These are phyloP conservation scores for Macrosoma leucophasiata DNA, from an alignment of 2,888 invertebrate species.

Conservation along the genomic window DNA sequence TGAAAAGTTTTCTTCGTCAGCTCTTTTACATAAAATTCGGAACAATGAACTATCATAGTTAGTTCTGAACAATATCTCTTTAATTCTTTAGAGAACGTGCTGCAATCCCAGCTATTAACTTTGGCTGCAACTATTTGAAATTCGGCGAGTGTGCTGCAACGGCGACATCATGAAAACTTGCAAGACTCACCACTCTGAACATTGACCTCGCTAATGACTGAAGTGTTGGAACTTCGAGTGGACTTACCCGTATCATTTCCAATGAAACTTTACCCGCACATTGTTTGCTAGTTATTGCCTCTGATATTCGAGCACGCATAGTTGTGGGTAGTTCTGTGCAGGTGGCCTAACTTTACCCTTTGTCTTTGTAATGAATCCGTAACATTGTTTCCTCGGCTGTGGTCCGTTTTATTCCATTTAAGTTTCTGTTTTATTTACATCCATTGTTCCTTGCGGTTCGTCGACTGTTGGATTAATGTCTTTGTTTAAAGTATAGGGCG, in stretches of 20 bases:
- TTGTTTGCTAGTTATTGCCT: slow-evolving; percentile 23
- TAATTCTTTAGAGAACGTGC: too few relatives aligned
- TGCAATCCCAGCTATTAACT: slow-evolving; percentile 18
- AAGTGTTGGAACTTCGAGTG: slow-evolving; percentile 18
- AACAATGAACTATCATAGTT: too few relatives aligned
- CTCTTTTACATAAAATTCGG: too few relatives aligned
- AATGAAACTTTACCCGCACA: slow-evolving; percentile 18
- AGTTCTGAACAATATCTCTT: too few relatives aligned
- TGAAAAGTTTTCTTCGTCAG: too few relatives aligned
- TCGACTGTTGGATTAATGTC: slow-evolving; percentile 16
- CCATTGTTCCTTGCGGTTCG: slow-evolving; percentile 13
- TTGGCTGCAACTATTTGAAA: slow-evolving; percentile 25
- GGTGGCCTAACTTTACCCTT: slow-evolving; percentile 33
- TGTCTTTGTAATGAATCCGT: slow-evolving; percentile 31
- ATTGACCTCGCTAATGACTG: slow-evolving; percentile 24
- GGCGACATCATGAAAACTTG: slow-evolving; percentile 25
- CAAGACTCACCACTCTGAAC: slow-evolving; percentile 24
- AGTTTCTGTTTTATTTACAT: slow-evolving; percentile 22
- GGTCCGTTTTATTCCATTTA: slow-evolving; percentile 26
- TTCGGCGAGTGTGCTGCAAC: slow-evolving; percentile 23
- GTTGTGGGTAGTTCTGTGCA: slow-evolving; percentile 24
- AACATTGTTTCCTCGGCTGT: slow-evolving; percentile 28
- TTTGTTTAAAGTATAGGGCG: too few relatives aligned
- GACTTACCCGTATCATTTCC: slow-evolving; percentile 19
- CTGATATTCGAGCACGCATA: slow-evolving; percentile 25